A percentile compares a stretch with the other conserved stretches of the same genome.
These are phyloP conservation scores for Orussus abietinus DNA, from an alignment of 1,140 invertebrate genomes.

Conservation along the genomic window DNA sequence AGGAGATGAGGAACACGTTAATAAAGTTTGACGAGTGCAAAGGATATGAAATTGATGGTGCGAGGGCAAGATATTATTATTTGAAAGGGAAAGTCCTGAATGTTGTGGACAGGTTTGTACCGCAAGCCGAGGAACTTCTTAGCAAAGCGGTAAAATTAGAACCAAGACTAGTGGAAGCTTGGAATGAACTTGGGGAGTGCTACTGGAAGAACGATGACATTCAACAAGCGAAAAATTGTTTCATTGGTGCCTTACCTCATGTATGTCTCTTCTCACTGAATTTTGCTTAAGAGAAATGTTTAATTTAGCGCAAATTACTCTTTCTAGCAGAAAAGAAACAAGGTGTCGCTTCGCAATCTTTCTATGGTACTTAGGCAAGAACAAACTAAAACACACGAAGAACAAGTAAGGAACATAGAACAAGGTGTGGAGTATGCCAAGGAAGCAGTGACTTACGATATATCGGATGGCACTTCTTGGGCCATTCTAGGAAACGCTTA, in stretches of 20 bases:
- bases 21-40: conserved; percentile 64
- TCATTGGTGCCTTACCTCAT: conserved; percentile 75
- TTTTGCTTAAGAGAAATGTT: conserved; percentile 8
- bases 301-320: conserved; percentile 5
- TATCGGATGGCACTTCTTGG: conserved; percentile 83
- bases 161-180: conserved; percentile 76
- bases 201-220: conserved; percentile 86
- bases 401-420: conserved; percentile 64
- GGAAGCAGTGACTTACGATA: conserved; percentile 77
- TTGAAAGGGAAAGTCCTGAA: conserved; percentile 75
- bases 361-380: conserved; percentile 81
- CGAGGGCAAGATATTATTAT: conserved; percentile 67
- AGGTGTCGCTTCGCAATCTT: conserved; percentile 73
- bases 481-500: conserved; percentile 82
- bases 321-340: conserved; percentile 65
- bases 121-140: conserved; percentile 68
- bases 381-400: conserved; percentile 50
- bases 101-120: conserved; percentile 64
- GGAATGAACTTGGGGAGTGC: conserved; percentile 87
- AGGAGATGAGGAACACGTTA: conserved; percentile 62
- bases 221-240: conserved; percentile 79
- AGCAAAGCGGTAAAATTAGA: conserved; percentile 83
- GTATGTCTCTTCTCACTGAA: conserved; percentile 54
- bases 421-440: conserved; percentile 76
- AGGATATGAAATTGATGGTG: conserved; percentile 60